Conservation (phyloP, 2,113 vertebrate species). For the Neogale vison region DNA sequence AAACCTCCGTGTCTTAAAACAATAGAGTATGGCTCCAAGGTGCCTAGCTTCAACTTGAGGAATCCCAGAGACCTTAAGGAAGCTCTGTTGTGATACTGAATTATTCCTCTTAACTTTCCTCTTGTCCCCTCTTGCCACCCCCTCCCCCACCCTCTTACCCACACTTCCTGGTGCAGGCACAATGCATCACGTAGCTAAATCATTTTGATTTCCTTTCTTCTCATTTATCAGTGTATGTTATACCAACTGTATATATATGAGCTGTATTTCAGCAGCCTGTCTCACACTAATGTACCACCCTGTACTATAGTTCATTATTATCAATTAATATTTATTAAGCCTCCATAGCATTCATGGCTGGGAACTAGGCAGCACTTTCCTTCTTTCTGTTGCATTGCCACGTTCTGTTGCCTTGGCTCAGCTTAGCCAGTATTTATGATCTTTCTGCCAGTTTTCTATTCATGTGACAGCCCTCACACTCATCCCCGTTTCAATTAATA, state of each 20-base stretch:
- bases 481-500: constrained; percentile 54
- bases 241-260: background rate
- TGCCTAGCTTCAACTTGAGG: background rate
- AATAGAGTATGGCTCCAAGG: background rate
- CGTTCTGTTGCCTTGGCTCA: background rate
- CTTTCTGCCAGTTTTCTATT: constrained; percentile 35
- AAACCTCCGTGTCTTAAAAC: background rate
- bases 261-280: constrained; percentile 9
- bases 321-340: constrained; percentile 63
- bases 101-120: background rate
- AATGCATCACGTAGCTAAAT: background rate
- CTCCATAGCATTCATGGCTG: background rate
- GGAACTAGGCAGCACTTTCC: constrained; percentile 20
- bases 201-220: constrained; percentile 10
- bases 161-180: background rate
- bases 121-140: background rate
- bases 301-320: constrained; percentile 35
- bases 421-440: background rate
- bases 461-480: constrained; percentile 25
- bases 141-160: background rate
- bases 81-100: background rate
- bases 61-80: background rate
- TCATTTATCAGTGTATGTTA: background rate
- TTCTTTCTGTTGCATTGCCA: background rate
- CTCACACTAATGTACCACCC: background rate